phyloP scores from a whole-genome alignment of 2,113 vertebrate species.

The Dipodomys spectabilis region DNA sequence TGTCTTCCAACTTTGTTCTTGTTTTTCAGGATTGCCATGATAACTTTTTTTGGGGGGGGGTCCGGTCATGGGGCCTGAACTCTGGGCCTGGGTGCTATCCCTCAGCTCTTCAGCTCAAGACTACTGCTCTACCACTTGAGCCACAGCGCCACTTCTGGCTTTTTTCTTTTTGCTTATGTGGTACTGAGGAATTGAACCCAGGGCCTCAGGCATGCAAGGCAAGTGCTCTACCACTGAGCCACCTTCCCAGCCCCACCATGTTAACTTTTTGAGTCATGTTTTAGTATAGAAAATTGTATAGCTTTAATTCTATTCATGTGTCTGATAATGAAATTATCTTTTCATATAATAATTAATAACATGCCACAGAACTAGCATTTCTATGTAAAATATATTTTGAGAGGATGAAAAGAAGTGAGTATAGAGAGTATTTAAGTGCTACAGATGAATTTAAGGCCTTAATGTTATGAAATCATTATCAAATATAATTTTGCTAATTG shows the following conservation, averaged over 20 bases:
- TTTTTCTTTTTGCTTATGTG: too few relatives aligned
- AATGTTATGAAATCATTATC: not conserved
- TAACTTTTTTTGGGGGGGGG: not conserved
- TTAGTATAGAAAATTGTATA: not conserved
- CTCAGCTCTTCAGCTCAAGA: too few relatives aligned
- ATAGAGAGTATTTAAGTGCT: not conserved
- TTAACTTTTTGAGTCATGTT: not conserved
- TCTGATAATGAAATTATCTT: conserved; percentile 3
- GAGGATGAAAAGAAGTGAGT: not conserved
- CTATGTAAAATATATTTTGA: conserved; percentile 12
- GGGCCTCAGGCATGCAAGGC: too few relatives aligned
- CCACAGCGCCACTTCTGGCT: too few relatives aligned
- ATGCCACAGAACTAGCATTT: not conserved
- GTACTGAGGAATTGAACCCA: too few relatives aligned
- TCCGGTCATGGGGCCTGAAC: too few relatives aligned
- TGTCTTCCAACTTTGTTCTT: not conserved
- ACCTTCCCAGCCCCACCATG: too few relatives aligned
- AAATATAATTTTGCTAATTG: not conserved
- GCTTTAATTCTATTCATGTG: not conserved
- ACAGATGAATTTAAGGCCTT: not conserved
- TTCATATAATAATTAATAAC: not conserved
- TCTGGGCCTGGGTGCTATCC: too few relatives aligned
- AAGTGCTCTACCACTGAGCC: too few relatives aligned
- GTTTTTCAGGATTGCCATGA: not conserved
- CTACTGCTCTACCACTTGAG: too few relatives aligned